These are phyloP conservation scores for Patella vulgata DNA, from an alignment of 1,140 invertebrate species.

Conservation along the genomic window DNA sequence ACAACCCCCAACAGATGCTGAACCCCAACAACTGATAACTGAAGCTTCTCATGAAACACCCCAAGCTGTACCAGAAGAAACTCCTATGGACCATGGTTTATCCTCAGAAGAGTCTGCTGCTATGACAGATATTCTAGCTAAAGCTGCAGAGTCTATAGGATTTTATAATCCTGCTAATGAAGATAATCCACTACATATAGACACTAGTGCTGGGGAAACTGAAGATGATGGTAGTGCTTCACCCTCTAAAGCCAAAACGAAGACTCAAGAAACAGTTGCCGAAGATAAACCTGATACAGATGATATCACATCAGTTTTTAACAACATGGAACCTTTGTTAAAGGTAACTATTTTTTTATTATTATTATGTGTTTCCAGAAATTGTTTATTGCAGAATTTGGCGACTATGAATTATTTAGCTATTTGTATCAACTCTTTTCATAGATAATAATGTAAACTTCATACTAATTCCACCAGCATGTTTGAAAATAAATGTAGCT, in stretches of 20 bases:
- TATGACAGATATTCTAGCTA: slow-evolving; percentile 63
- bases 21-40: slow-evolving; percentile 7
- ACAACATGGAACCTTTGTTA: too few species aligned
- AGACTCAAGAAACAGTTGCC: slow-evolving; percentile 5
- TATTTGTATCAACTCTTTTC: too few species aligned
- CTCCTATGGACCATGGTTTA: slow-evolving; percentile 4
- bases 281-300: slow-evolving; percentile 4
- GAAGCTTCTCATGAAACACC: slow-evolving; percentile 2
- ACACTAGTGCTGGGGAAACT: slow-evolving; percentile 51
- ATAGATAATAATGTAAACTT: too few species aligned
- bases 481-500: too few species aligned
- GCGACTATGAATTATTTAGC: too few species aligned
- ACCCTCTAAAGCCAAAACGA: background rate
- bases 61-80: background rate
- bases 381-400: too few species aligned
- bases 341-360: too few species aligned
- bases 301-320: too few species aligned
- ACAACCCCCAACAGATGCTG: slow-evolving; percentile 8
- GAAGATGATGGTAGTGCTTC: slow-evolving; percentile 43
- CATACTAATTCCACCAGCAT: too few species aligned
- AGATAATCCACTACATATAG: slow-evolving; percentile 60
- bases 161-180: slow-evolving; percentile 58
- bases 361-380: too few species aligned
- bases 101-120: slow-evolving; percentile 6
- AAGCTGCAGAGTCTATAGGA: slow-evolving; percentile 65